phyloP scores from a whole-genome alignment of 1,140 invertebrate species.

The Panagrolaimus sp. region DNA sequence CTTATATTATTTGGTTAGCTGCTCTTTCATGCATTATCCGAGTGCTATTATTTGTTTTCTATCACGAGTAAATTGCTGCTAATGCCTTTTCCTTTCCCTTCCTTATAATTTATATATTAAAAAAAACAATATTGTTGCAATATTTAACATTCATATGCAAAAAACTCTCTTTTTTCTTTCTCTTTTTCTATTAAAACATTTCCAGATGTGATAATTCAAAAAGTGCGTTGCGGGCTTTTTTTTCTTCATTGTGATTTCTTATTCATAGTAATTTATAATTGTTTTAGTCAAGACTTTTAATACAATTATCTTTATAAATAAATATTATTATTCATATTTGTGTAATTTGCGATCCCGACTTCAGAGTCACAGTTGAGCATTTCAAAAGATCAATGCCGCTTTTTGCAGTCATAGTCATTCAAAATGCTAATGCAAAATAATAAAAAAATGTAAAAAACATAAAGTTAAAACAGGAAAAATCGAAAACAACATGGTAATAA shows the following conservation, averaged over 20 bases:
- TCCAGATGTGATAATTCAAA: neutral
- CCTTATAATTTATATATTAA: neutral
- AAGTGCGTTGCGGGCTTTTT: conserved; percentile 15
- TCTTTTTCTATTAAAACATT: neutral
- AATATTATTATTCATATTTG: neutral
- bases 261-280: conserved; percentile 5
- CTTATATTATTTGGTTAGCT: neutral
- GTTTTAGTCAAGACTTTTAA: neutral
- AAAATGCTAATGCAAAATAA: no score
- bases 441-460: no score
- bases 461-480: no score
- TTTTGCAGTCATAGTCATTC: no score
- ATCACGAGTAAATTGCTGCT: neutral
- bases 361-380: no score
- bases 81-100: neutral
- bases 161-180: neutral
- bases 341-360: no score
- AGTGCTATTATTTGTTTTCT: conserved; percentile 1
- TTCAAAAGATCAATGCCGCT: no score
- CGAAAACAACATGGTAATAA: no score
- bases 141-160: neutral
- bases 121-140: neutral
- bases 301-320: neutral
- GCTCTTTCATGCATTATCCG: conserved; percentile 1
- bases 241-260: conserved; percentile 11